These are phyloP conservation scores for Chymomyza fuscimana DNA, from an alignment of 2,888 invertebrate genomes.

Conservation along the genomic window DNA sequence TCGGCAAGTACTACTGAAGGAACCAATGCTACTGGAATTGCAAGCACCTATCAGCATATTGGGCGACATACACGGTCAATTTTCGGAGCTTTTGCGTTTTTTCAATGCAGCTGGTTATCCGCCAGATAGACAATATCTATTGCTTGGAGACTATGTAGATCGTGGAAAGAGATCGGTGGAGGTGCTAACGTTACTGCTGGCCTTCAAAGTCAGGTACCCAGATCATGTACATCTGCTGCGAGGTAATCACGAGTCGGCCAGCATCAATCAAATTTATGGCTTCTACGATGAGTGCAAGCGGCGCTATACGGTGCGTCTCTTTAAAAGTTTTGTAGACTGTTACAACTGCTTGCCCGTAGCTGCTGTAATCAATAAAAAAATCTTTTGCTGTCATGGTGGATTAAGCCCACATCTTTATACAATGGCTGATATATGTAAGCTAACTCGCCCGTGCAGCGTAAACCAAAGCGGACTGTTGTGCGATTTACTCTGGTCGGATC, in stretches of 20 bases:
- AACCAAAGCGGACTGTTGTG: slow-evolving; percentile 81
- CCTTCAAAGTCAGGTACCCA: slow-evolving; percentile 39
- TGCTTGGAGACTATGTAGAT: slow-evolving; percentile 50
- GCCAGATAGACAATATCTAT: slow-evolving; percentile 29
- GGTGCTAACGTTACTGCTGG: slow-evolving; percentile 5
- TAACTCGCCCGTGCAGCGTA: too few species aligned
- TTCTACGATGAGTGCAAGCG: slow-evolving; percentile 97
- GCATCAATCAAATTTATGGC: slow-evolving; percentile 89
- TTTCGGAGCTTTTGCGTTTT: too few species aligned
- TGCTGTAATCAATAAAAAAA: slow-evolving; percentile 92
- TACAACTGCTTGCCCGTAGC: slow-evolving; percentile 83
- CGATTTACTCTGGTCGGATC: slow-evolving; percentile 97
- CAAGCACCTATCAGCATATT: slow-evolving; percentile 22
- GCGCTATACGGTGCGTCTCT: slow-evolving; percentile 85
- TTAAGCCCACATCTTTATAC: slow-evolving; percentile 82
- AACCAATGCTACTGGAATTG: slow-evolving; percentile 37
- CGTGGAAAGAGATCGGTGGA: slow-evolving; percentile 45
- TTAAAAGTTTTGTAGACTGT: slow-evolving; percentile 99
- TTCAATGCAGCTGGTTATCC: slow-evolving; percentile 21
- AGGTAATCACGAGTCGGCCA: slow-evolving; percentile 81
- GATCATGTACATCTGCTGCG: neutral
- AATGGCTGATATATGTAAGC: too few species aligned
- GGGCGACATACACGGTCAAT: too few species aligned
- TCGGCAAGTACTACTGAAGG: slow-evolving; percentile 20
- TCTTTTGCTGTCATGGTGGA: slow-evolving; percentile 88